A percentile compares a stretch with the other conserved stretches of the same genome.
Conservation (phyloP, 2,113 vertebrate species). For the Cyanistes caeruleus region DNA sequence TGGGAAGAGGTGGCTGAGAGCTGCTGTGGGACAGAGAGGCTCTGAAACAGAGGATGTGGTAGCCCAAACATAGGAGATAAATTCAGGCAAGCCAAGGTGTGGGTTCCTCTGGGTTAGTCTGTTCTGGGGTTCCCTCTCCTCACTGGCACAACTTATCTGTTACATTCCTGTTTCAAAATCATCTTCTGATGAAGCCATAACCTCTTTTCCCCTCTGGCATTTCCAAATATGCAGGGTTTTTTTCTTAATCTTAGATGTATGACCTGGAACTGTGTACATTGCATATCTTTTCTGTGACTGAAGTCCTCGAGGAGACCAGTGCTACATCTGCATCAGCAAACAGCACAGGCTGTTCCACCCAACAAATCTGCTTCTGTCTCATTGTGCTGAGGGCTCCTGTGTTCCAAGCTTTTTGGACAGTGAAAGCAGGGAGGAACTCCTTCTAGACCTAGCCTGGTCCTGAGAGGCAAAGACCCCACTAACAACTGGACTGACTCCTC, state of each 20-base stretch:
- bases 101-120: not conserved
- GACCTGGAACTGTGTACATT: not conserved
- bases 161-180: not conserved
- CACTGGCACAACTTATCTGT: not conserved
- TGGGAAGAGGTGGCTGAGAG: not conserved
- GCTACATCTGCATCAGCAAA: not conserved
- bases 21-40: not conserved
- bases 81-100: not conserved
- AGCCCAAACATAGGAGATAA: not conserved
- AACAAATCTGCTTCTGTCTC: not conserved
- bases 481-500: not conserved
- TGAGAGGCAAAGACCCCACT: not conserved
- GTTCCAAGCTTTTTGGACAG: not conserved
- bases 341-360: not conserved
- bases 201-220: not conserved
- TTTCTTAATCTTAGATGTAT: not conserved
- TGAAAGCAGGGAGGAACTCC: not conserved
- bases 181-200: constrained; percentile 12
- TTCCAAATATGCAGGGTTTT: not conserved
- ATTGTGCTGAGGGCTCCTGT: accelerated
- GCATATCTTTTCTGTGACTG: not conserved
- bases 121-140: not conserved
- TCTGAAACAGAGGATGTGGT: not conserved
- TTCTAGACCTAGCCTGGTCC: not conserved
- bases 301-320: not conserved